Percentiles rank a stretch among this genome's conserved stretches.
These are phyloP conservation scores for Mamestra brassicae DNA, from an alignment of 2,888 invertebrate species.

Conservation along the genomic window DNA sequence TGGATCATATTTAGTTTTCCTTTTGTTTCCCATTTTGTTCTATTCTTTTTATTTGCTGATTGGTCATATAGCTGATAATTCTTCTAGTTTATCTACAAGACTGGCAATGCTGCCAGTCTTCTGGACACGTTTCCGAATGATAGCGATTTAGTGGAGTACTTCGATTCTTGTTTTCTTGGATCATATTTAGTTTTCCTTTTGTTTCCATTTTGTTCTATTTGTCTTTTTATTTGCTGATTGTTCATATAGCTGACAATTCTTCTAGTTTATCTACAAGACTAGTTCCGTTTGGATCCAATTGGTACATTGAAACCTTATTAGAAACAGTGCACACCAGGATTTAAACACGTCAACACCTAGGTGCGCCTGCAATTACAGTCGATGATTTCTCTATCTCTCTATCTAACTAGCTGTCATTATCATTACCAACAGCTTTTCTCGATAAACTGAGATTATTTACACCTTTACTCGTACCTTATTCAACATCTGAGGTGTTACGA, in stretches of 20 bases:
- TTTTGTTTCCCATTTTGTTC: background rate
- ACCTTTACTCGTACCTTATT: background rate
- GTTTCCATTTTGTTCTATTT: background rate
- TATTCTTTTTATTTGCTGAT: background rate
- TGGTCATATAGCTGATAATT: background rate
- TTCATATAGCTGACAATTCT: background rate
- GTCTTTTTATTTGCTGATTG: background rate
- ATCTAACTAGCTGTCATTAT: conserved; percentile 7
- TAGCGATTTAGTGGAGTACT: no score
- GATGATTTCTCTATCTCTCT: background rate
- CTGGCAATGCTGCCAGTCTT: no score
- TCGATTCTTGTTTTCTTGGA: no score
- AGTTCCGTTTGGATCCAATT: no score
- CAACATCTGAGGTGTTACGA: background rate
- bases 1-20: no score
- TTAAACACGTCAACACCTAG: background rate
- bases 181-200: no score
- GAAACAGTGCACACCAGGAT: background rate
- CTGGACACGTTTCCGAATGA: no score
- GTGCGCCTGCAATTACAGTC: conserved; percentile 1
- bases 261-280: no score
- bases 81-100: background rate
- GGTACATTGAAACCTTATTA: no score
- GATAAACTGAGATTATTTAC: conserved; percentile 10
- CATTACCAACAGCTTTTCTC: conserved; percentile 16